Evolutionary conservation across 2,113 vertebrate species (phyloP), one percentile per base, ranked within the genome.

Genomic region (Trachemys scripta): DNA sequence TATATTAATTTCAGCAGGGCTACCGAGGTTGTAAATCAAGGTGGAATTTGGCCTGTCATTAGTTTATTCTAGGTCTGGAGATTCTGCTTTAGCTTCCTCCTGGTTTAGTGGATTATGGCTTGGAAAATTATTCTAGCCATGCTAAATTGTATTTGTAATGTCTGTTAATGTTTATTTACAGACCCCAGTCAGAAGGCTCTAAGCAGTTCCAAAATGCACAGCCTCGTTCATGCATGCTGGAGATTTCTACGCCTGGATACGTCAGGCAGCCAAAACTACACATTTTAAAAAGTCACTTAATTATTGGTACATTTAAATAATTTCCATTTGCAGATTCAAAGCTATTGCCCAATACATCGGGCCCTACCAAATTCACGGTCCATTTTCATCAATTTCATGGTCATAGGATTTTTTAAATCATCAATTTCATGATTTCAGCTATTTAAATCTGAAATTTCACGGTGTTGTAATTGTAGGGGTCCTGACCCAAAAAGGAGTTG

Each of bases 201-300:
- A 59, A 59, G 27, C 13, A 59, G 38, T 45, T 59, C 25, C 81
- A 83, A 45, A 29, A 47, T 47, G 25, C 13, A 45, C n/a, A 10
- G 80, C 13, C n/a, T 17, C 29, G 11, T 47, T 8, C 81, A 57
- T 6, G 14, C 25, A 14, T 19, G 4, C 5, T 27, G 56, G 17
- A 27, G 25, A 59, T 83, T 31, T 19, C 38, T 47, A 54, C 27
- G 54, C 54, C 54, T 59, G 20, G 85, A 79, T 53, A 78, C n/a
- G 90, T 97, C 96, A 85, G 82, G 90, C 92, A 96, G 96, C 90
- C 82, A 93, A 80, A 86, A 42, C 88, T 59, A 51, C 45, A 53
- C 94, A 89, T 93, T 38, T 10, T 3, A 92, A 83, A 93, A 96
- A 89, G 47, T 3, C 0, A 14, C n/a, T 85, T 92, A 59, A 80